Conservation (phyloP, 2,113 vertebrate genomes). For the Sinocyclocheilus maitianheensis region DNA sequence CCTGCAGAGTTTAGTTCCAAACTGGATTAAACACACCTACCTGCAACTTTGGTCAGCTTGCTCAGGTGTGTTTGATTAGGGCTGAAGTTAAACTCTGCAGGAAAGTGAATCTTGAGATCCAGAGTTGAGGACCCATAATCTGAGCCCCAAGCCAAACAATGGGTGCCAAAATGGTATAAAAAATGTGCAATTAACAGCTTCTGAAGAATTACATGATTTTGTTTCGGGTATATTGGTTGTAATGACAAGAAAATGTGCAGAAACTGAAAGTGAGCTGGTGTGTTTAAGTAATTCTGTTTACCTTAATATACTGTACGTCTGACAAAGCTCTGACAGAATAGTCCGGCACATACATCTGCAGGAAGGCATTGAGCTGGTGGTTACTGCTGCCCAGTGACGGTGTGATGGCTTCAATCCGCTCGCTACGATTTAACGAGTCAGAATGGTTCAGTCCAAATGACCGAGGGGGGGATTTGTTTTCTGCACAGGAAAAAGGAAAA, state of each 20-base stretch:
- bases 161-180: background rate
- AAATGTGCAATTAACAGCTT: background rate
- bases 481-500: constrained; percentile 59
- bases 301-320: constrained; percentile 97
- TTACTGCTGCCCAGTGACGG: constrained; percentile 93
- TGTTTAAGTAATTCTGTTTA: constrained; percentile 63
- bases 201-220: background rate
- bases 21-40: background rate
- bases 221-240: background rate
- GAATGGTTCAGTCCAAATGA: constrained; percentile 97
- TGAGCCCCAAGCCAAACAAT: background rate
- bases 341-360: constrained; percentile 94
- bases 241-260: background rate
- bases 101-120: background rate
- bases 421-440: constrained; percentile 92
- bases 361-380: constrained; percentile 95
- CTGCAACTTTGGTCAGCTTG: no score
- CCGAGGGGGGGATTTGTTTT: constrained; percentile 95
- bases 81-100: background rate
- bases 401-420: constrained; percentile 90
- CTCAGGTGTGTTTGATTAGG: no score
- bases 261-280: background rate
- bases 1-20: background rate
- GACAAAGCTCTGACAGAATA: constrained; percentile 94
- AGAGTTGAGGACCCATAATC: background rate